Evolutionary conservation across 2,113 vertebrate genomes (phyloP), one percentile per base, ranked within the genome.

Genomic region (Bufo bufo): DNA sequence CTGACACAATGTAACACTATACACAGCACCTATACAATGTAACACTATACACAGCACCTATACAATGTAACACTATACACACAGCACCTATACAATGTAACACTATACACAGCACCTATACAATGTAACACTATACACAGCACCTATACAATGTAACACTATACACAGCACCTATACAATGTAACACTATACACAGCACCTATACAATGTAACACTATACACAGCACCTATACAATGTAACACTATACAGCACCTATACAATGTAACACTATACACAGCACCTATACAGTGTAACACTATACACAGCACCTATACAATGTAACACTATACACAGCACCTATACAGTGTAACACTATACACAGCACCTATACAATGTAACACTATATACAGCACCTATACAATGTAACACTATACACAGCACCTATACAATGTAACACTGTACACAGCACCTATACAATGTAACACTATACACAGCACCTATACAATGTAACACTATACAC

Each of bases 291-390:
- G 56, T 81, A 23, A 81, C 79, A 80, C 33, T 33, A 65, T 3
- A 61, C n/a, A 61, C 13, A 82, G 49, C 23, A 45, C 23, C 16
- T 1, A 81, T 43, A 63, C 58, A 61, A 65, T 63, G 58, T 82
- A 33, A 82, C 79, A 65, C 77, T 12, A 69, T n/a, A 63, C n/a
- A 59, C n/a, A 82, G 49, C 65, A 10, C 52, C 13, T 9, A 58
- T 54, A 59, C 78, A 81, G 45, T 17, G 58, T 82, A 61, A 82
- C 56, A 82, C 61, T 20, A 14, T 23, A 82, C 80, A 83, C 47
- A 50, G 3, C 66, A 71, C 66, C 4, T 23, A 71, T n/a, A 66
- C 65, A 23, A 23, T 66, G 65, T 66, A 66, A 66, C 65, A 63
- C 61, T 0, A 71, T 3, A 59, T 19, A 69, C 20, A n/a, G 19